Conservation (phyloP, 2,797 vertebrate genomes). For the Gambelia wislizenii region DNA sequence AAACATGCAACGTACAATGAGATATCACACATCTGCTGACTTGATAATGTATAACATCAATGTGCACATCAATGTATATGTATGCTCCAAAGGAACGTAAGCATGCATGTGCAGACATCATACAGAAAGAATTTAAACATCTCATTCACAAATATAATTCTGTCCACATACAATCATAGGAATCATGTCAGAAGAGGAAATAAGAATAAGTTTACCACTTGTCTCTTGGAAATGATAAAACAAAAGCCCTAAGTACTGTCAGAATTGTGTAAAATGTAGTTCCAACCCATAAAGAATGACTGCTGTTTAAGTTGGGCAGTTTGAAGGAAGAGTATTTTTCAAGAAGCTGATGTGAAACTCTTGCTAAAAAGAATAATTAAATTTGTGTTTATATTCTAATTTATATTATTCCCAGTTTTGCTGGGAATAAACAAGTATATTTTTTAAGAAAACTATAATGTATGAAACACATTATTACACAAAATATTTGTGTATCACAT, state of each 20-base stretch:
- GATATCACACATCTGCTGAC: not conserved
- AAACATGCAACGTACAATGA: slow-evolving; percentile 32
- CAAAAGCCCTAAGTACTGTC: slow-evolving; percentile 16
- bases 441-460: slow-evolving; percentile 25
- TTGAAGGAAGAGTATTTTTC: slow-evolving; percentile 5
- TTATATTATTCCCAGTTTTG: slow-evolving; percentile 13
- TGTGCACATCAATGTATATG: not conserved
- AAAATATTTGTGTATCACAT: slow-evolving; percentile 38
- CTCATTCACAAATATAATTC: not conserved
- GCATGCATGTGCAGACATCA: not conserved
- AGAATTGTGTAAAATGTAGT: slow-evolving; percentile 55
- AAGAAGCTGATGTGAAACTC: slow-evolving; percentile 53
- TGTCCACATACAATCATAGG: not conserved
- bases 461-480: slow-evolving; percentile 49
- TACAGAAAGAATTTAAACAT: not conserved
- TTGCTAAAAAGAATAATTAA: slow-evolving; percentile 40
- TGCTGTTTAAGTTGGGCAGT: slow-evolving; percentile 40
- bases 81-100: not conserved
- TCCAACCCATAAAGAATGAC: slow-evolving; percentile 53
- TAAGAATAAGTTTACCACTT: not conserved
- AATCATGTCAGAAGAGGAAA: not conserved
- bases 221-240: slow-evolving; percentile 10
- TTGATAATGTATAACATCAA: not conserved
- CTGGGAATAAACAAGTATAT: not conserved
- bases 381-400: slow-evolving; percentile 32